Conservation (phyloP, 2,113 vertebrate genomes). For the Lagopus leucura region DNA sequence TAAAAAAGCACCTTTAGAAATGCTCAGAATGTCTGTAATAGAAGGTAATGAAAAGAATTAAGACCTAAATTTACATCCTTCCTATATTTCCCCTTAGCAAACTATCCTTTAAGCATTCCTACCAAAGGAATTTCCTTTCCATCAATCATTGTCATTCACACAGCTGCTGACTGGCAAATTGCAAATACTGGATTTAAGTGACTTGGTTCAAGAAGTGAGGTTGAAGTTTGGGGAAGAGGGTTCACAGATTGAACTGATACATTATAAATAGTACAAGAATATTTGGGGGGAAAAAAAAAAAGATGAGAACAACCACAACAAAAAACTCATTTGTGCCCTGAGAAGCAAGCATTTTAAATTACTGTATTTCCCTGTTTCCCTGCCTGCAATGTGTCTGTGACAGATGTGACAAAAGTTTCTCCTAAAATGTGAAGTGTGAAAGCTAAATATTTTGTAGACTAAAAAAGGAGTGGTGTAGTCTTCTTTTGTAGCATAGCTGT, state of each 20-base stretch:
- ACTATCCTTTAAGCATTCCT: neutral
- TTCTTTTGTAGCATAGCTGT: slow-evolving; percentile 35
- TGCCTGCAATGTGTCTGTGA: slow-evolving; percentile 19
- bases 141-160: neutral
- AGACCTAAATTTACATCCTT: slow-evolving; percentile 16
- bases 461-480: neutral
- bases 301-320: neutral
- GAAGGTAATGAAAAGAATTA: neutral
- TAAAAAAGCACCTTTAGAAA: neutral
- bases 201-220: neutral
- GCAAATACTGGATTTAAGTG: neutral
- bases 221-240: neutral
- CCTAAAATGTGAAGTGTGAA: slow-evolving; percentile 36
- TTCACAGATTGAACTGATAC: neutral
- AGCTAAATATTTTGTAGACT: slow-evolving; percentile 13
- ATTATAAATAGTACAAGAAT: neutral
- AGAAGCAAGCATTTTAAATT: slow-evolving; percentile 4
- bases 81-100: neutral
- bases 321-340: neutral
- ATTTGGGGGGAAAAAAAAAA: neutral
- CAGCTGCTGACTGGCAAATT: neutral
- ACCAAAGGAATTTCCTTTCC: neutral
- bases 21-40: neutral
- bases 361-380: slow-evolving; percentile 8
- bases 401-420: slow-evolving; percentile 18